Percentiles rank a stretch among this genome's conserved stretches.
Conservation (phyloP, 2,113 vertebrate species). For the Telmatochromis brichardi region DNA sequence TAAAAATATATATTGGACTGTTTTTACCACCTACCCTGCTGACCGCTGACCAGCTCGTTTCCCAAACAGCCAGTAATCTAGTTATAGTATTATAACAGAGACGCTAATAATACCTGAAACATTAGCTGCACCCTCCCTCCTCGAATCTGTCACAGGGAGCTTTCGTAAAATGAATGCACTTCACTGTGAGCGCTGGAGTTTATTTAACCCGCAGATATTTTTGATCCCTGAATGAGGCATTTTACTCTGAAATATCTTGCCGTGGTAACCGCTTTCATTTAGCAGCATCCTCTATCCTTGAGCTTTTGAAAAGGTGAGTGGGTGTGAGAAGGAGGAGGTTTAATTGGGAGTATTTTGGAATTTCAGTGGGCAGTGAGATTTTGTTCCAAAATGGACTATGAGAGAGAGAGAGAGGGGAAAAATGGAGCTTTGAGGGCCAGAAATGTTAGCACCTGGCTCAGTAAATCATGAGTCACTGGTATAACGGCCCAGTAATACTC, state of each 20-base stretch:
- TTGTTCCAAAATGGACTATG: not conserved
- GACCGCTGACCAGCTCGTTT: not conserved
- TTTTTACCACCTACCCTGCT: not conserved
- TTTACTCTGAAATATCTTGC: constrained; percentile 1
- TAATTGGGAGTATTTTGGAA: constrained; percentile 34
- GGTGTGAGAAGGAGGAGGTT: not conserved
- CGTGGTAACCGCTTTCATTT: constrained; percentile 26
- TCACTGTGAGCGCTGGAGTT: not conserved
- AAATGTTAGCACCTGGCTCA: not conserved
- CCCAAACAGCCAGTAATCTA: not conserved
- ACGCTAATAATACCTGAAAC: not conserved
- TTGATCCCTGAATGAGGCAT: not conserved
- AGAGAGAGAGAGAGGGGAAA: not conserved
- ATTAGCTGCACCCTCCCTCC: not conserved
- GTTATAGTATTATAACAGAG: not conserved
- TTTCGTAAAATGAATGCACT: not conserved
- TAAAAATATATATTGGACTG: not conserved
- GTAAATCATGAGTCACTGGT: not conserved
- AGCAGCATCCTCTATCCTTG: constrained; percentile 14
- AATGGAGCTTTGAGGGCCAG: not conserved
- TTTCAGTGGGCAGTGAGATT: constrained; percentile 10
- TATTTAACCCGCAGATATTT: not conserved
- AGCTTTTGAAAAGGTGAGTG: constrained; percentile 20
- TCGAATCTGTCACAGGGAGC: not conserved
- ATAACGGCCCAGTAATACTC: not conserved